Percentiles rank a stretch among this genome's conserved stretches.
Evolutionary conservation across 1,140 invertebrate genomes (phyloP).

Genomic region (Bombyx mandarina): DNA sequence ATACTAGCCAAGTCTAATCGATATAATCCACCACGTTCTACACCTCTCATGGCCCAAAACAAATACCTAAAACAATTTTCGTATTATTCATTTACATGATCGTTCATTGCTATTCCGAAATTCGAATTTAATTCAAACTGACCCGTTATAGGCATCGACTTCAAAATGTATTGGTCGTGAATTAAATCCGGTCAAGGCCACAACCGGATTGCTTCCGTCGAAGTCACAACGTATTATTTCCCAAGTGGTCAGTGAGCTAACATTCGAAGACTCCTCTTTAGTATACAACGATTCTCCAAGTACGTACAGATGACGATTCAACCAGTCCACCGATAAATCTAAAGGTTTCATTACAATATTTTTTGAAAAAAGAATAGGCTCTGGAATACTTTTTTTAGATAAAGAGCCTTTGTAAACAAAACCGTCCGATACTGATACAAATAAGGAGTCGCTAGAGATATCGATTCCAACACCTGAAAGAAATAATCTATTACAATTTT

Average conservation of each 20-base stretch:
- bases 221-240: conserved; percentile 83
- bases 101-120: background rate
- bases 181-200: conserved; percentile 77
- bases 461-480: conserved; percentile 82
- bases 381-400: conserved; percentile 46
- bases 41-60: conserved; percentile 80
- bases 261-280: conserved; percentile 40
- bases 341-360: conserved; percentile 74
- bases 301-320: conserved; percentile 86
- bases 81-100: background rate
- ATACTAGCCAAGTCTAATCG: conserved; percentile 83
- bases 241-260: conserved; percentile 68
- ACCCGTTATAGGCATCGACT: conserved; percentile 94
- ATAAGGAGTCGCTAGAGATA: conserved; percentile 78
- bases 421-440: conserved; percentile 80
- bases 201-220: conserved; percentile 76
- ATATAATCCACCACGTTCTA: conserved; percentile 77
- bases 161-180: conserved; percentile 82
- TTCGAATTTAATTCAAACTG: conserved; percentile 25
- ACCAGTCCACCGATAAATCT: conserved; percentile 88
- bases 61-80: conserved; percentile 75
- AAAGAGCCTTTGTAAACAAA: conserved; percentile 71
- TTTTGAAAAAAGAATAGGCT: conserved; percentile 72
- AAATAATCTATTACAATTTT: too few species aligned
- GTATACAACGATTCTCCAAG: conserved; percentile 76